Evolutionary conservation across 2,797 vertebrate species (phyloP), one percentile per base, ranked within the genome.

Genomic region (Squalus acanthias): DNA sequence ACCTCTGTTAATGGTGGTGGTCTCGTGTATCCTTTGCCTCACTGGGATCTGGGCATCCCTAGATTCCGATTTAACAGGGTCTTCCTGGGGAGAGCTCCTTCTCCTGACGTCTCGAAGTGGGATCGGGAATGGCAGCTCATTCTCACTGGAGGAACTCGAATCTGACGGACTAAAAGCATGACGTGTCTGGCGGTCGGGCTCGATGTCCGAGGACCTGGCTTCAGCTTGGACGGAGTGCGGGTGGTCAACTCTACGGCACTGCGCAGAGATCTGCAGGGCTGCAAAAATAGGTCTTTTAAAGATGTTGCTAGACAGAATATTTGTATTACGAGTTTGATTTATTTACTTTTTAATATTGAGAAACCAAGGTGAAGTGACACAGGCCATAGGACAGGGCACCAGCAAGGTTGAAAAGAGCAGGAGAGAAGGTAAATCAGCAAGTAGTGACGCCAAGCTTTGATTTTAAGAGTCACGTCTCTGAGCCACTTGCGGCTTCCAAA

Each of bases 1-100:
- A 97, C 98, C 97, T 97, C 97, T 98, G 96, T 98, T 98, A 97
- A 97, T 98, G 97, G 98, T 97, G 87, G 97, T 97, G 96, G 97
- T 96, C 93, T 98, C 97, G 85, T 98, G 98, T 95, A 97, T 96
- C 4, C 97, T 96, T 85, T 97, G 97, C 96, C 97, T 97, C 96
- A 97, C 96, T 0, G 96, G 97, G 96, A 97, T 97, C 96, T 96
- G 97, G 95, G 97, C 97, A 6, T 88, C 94, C 97, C 69, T 96
- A 87, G 72, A 97, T 96, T 82, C 94, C 15, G 70, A 33, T 76
- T 95, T 74, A 57, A 15, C 53, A 1, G 50, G 10, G 46, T 60
- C 94, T 7, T 95, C 50, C 50, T 60, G 94, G 70, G 69, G 26
- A 17, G 94, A 24, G 69, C 50, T 72, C 15, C 26, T 95, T 17